phyloP scores from a whole-genome alignment of 2,113 vertebrate species.

The Phylloscopus trochiloides region DNA sequence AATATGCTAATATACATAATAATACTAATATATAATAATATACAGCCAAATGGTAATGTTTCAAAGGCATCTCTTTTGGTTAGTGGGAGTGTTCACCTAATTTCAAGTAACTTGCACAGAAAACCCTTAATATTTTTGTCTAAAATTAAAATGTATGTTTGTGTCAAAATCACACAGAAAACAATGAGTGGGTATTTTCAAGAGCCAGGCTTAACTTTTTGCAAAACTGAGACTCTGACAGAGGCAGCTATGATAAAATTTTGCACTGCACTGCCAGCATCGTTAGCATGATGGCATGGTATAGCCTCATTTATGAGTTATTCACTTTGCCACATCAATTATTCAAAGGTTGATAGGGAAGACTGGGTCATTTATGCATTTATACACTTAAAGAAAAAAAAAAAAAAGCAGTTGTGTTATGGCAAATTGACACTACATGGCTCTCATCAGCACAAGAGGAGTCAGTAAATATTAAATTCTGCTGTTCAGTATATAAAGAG shows the following conservation, averaged over 20 bases:
- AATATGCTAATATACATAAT: neutral
- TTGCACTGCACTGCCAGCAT: neutral
- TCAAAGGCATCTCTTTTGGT: neutral
- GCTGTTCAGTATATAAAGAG: neutral
- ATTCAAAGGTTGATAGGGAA: constrained; percentile 35
- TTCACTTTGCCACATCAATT: constrained; percentile 38
- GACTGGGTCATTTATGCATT: constrained; percentile 5
- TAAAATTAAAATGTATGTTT: neutral
- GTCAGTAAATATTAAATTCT: constrained; percentile 18
- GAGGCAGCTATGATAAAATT: neutral
- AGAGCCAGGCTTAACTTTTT: neutral
- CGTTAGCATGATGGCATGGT: neutral
- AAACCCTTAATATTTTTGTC: neutral
- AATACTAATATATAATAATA: neutral
- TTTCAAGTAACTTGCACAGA: neutral
- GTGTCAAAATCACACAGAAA: neutral
- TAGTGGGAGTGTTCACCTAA: neutral
- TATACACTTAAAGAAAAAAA: neutral
- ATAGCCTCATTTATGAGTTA: constrained; percentile 41
- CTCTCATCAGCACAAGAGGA: neutral
- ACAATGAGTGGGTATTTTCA: neutral
- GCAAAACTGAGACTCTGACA: neutral
- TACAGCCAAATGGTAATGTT: neutral
- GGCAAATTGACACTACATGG: neutral
- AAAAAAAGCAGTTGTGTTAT: neutral